Conservation (phyloP, 92 coral and sea anemone genomes). For the Actinernus sp. region DNA sequence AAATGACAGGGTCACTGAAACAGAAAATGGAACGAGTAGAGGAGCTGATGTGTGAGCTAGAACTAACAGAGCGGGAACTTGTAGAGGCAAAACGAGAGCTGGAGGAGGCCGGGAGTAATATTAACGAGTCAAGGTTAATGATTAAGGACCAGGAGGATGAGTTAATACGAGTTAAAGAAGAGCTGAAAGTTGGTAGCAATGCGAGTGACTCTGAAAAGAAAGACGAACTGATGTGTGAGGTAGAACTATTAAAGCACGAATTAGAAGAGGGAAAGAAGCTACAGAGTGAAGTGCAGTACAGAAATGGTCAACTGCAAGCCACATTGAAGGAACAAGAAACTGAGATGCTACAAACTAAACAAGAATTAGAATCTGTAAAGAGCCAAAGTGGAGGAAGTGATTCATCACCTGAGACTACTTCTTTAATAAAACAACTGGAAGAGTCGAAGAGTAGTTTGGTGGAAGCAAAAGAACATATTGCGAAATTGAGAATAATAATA, state of each 20-base stretch:
- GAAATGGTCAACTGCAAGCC: slow-evolving; percentile 1
- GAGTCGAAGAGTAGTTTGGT: slow-evolving; percentile 9
- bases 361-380: neutral
- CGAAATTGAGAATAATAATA: slow-evolving; percentile 4
- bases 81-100: neutral
- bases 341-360: neutral
- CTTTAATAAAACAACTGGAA: neutral
- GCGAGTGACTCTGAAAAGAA: neutral
- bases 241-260: slow-evolving; percentile 1
- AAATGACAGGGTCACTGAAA: slow-evolving; percentile 7
- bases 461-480: neutral
- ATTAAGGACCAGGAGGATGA: slow-evolving; percentile 53
- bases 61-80: neutral
- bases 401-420: no score
- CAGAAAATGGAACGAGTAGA: slow-evolving; percentile 13
- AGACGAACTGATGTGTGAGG: neutral
- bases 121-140: slow-evolving; percentile 25
- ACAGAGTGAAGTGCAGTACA: slow-evolving; percentile 1
- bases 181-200: neutral
- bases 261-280: neutral
- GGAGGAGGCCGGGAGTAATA: slow-evolving; percentile 4
- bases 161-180: slow-evolving; percentile 29
- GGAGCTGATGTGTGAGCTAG: slow-evolving; percentile 2
- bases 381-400: neutral
- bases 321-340: neutral